Base-by-base conservation (phyloP, 1,140 invertebrate species). In the Achroia grisella region DNA sequence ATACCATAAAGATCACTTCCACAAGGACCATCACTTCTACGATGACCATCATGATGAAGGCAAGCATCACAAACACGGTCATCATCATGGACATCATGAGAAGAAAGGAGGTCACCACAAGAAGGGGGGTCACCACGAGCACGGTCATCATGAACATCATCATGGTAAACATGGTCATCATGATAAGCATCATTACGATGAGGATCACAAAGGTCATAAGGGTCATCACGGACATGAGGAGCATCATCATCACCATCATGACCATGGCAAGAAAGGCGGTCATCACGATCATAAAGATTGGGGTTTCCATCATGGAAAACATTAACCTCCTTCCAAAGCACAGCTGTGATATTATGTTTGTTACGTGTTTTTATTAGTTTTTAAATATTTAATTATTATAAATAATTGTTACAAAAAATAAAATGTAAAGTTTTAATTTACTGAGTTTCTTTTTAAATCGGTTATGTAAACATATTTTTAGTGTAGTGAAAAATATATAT, bases 11-110 rank as follows among this genome's bases (percentile, higher is more conserved):
- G 79, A 83, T 40, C 56, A 66, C 48, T 83, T 68, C 68, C 79
- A 83, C 40, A 83, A 83, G 61, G 79, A 83, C 35, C 76, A 82
- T 54, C 74, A 80, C 70, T 83, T 83, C 52, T 80, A 83, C 50
- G 79, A 80, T 56, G 74, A 72, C 41, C 71, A 80, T 54, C 76
- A 83, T 44, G 36, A 76, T 1, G 74, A 76, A 57, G 78, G 78
- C 54, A 82, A 82, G 46, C 78, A 82, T 35, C 78, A 82, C 45
- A 82, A 82, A 33, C 74, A 82, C 28, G 78, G 78, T 4, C 42
- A 83, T 15, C 78, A 83, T 45, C 71, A 83, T 39, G 74, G 74
- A 15, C 76, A 83, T 48, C 79, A 83, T 9, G 64, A 71, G 0
- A 52, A 83, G 10, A 52, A 78, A 2, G 76, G 65, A 23, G 76